Evolutionary conservation across 2,888 invertebrate species (phyloP).

Genomic region (Falcaria lacertinaria): DNA sequence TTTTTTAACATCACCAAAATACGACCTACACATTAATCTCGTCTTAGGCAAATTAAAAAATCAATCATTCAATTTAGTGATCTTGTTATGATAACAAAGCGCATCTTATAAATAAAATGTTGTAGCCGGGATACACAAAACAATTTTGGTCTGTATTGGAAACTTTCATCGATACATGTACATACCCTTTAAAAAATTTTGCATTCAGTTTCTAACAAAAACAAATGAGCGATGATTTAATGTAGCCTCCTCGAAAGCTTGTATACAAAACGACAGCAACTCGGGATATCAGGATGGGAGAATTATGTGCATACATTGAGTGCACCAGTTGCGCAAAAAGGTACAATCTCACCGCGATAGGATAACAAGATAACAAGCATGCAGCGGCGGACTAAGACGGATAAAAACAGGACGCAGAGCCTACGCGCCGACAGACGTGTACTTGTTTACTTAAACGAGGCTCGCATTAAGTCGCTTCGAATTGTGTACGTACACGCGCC

Average conservation of each 20-base stretch:
- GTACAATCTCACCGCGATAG: constrained; percentile 73
- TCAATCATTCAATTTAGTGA: too few species aligned
- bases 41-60: too few species aligned
- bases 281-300: constrained; percentile 36
- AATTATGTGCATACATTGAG: constrained; percentile 54
- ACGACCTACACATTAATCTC: too few species aligned
- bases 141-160: too few species aligned
- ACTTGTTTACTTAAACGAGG: constrained; percentile 77
- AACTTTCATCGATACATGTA: not conserved
- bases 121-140: too few species aligned
- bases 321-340: constrained; percentile 64
- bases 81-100: too few species aligned
- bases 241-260: constrained; percentile 6
- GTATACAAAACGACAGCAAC: constrained; percentile 19
- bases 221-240: constrained; percentile 10
- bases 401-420: constrained; percentile 71
- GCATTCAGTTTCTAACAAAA: not conserved
- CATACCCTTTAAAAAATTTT: not conserved
- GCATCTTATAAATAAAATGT: constrained; percentile 2
- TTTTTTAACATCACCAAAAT: too few species aligned
- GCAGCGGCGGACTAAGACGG: constrained; percentile 66
- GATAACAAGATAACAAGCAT: constrained; percentile 78
- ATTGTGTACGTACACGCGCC: constrained; percentile 10
- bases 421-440: constrained; percentile 63
- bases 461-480: constrained; percentile 47